phyloP scores from a whole-genome alignment of 2,113 vertebrate genomes.

The Charina bottae region DNA sequence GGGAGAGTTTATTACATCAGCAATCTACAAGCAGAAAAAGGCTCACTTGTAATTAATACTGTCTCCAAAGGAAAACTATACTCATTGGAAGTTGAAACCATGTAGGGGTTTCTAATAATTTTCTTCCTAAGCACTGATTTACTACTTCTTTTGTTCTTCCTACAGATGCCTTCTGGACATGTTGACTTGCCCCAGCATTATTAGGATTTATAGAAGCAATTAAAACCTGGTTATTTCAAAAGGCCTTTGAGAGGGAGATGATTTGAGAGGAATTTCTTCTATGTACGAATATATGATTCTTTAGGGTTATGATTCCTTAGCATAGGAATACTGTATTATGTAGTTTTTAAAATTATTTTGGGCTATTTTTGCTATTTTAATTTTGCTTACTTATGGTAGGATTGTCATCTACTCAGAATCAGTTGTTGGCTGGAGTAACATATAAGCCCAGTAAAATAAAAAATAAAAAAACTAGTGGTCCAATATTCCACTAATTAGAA shows the following conservation, averaged over 20 bases:
- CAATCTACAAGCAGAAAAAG: neutral
- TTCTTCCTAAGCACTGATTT: neutral
- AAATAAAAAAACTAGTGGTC: neutral
- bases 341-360: neutral
- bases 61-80: neutral
- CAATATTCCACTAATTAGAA: neutral
- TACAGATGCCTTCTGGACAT: neutral
- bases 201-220: neutral
- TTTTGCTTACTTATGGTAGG: neutral
- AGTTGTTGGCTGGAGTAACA: neutral
- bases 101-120: neutral
- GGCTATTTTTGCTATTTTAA: neutral
- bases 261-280: neutral
- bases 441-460: neutral
- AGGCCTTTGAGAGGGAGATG: neutral
- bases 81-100: neutral
- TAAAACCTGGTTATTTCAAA: neutral
- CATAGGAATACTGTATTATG: neutral
- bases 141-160: neutral
- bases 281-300: neutral
- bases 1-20: neutral
- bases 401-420: neutral
- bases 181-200: neutral
- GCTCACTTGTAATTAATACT: neutral
- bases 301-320: neutral